phyloP scores from a whole-genome alignment of 2,113 vertebrate genomes.

The Apteryx mantelli region DNA sequence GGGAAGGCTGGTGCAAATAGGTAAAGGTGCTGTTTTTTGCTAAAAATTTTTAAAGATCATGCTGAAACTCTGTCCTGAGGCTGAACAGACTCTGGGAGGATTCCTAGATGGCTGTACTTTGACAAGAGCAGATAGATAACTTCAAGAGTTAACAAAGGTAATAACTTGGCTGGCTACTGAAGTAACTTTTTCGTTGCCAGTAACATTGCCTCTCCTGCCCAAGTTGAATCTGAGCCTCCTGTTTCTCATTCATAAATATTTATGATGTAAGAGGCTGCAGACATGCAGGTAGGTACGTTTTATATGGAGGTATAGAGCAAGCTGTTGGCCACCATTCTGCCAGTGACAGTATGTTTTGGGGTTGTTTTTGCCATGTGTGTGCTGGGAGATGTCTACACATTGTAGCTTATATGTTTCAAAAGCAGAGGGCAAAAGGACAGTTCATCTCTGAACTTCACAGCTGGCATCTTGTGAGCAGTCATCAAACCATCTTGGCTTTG shows the following conservation, averaged over 20 bases:
- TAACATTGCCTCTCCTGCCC: neutral
- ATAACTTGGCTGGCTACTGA: neutral
- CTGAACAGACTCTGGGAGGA: neutral
- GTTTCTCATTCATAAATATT: neutral
- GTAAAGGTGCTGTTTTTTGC: neutral
- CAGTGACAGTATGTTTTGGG: neutral
- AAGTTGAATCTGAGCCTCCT: neutral
- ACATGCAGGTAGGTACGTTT: rapidly evolving
- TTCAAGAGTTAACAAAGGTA: neutral
- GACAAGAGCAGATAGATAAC: neutral
- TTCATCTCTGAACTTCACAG: neutral
- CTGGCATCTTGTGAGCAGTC: neutral
- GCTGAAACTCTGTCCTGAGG: neutral
- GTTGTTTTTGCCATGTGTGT: neutral
- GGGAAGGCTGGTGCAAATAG: neutral
- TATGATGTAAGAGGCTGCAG: neutral
- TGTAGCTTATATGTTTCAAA: neutral
- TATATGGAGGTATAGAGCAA: neutral
- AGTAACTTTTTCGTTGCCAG: neutral
- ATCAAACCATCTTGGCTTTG: neutral
- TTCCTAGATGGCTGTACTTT: neutral
- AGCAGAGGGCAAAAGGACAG: neutral
- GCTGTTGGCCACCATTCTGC: neutral
- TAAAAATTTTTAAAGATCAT: neutral
- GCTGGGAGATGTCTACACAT: neutral